Evolutionary conservation across 1,140 invertebrate genomes (phyloP).

Genomic region (Drosophila paulistorum): DNA sequence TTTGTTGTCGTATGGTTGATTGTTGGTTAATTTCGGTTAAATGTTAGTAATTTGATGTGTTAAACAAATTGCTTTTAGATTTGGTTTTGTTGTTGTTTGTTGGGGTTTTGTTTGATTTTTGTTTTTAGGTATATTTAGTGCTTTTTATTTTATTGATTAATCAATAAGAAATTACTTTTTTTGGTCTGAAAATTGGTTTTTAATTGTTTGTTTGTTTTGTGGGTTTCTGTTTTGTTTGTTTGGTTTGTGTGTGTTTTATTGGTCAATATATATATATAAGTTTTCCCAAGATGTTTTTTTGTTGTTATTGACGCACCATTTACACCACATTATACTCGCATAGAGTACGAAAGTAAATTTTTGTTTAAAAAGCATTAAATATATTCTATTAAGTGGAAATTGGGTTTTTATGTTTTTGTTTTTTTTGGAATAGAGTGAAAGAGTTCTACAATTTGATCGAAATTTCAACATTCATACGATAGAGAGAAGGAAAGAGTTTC

Average conservation of each 20-base stretch:
- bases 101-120: slow-evolving; percentile 9
- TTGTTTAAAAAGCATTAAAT: slow-evolving; percentile 81
- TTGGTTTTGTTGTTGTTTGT: slow-evolving; percentile 32
- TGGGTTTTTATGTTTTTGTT: neutral
- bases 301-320: slow-evolving; percentile 78
- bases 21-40: slow-evolving; percentile 78
- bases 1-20: neutral
- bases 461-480: slow-evolving; percentile 20
- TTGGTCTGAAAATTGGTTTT: slow-evolving; percentile 63
- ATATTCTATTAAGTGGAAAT: slow-evolving; percentile 38
- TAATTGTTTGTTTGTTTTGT: slow-evolving; percentile 60
- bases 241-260: slow-evolving; percentile 47
- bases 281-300: slow-evolving; percentile 51
- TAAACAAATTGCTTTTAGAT: slow-evolving; percentile 59
- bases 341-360: slow-evolving; percentile 21
- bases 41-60: slow-evolving; percentile 74
- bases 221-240: slow-evolving; percentile 45
- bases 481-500: neutral
- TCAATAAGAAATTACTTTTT: slow-evolving; percentile 72
- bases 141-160: slow-evolving; percentile 82
- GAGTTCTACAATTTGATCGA: slow-evolving; percentile 54
- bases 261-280: slow-evolving; percentile 43
- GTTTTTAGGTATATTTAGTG: slow-evolving; percentile 73
- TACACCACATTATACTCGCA: slow-evolving; percentile 49
- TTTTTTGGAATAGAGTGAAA: slow-evolving; percentile 19